phyloP scores from a whole-genome alignment of 1,140 invertebrate genomes.

The Calycopis cecrops region DNA sequence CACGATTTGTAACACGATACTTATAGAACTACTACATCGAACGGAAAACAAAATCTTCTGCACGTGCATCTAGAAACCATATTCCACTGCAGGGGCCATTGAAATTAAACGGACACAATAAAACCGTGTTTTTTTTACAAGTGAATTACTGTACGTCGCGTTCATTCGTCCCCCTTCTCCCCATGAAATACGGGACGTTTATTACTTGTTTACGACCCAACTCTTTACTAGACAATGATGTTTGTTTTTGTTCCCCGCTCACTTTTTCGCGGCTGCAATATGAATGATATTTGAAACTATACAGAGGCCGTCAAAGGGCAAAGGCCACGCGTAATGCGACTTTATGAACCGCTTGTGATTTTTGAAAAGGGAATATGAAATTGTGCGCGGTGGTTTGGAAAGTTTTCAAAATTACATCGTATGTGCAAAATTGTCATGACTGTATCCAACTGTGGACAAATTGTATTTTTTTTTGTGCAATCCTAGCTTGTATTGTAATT shows the following conservation, averaged over 20 bases:
- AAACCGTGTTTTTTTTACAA: constrained; percentile 35
- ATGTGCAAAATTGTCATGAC: no score
- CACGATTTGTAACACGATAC: no score
- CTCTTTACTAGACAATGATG: constrained; percentile 49
- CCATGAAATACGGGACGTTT: constrained; percentile 47
- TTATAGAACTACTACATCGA: no score
- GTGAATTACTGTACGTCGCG: constrained; percentile 32
- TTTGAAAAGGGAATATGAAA: background rate
- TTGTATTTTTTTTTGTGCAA: no score
- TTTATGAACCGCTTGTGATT: constrained; percentile 12
- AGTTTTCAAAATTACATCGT: no score
- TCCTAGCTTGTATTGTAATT: no score
- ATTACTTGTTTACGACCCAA: constrained; percentile 53
- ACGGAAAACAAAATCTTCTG: no score
- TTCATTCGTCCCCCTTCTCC: constrained; percentile 30
- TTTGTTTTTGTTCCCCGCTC: constrained; percentile 33
- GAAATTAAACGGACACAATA: constrained; percentile 46
- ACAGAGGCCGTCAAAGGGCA: constrained; percentile 6
- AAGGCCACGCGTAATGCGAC: constrained; percentile 1
- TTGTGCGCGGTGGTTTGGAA: no score
- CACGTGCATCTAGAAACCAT: background rate
- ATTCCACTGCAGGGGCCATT: background rate
- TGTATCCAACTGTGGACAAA: no score
- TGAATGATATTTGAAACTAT: constrained; percentile 18
- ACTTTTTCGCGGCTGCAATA: constrained; percentile 31